These are phyloP conservation scores for Scaptomyza graminum DNA, from an alignment of 1,140 invertebrate species.

Conservation along the genomic window DNA sequence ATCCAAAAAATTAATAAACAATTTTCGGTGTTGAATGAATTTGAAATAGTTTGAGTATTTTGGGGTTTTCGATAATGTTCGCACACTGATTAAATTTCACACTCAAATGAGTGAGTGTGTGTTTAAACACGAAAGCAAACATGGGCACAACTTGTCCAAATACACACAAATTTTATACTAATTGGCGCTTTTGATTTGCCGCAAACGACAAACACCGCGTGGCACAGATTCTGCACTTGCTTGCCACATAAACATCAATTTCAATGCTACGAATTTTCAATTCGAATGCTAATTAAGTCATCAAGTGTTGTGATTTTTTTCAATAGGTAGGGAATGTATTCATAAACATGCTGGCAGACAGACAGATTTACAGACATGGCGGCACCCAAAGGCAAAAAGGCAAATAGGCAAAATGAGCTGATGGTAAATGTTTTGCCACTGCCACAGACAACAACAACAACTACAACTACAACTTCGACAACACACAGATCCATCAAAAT, in stretches of 20 bases:
- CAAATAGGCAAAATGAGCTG: neutral
- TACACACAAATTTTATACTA: slow-evolving; percentile 46
- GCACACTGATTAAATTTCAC: slow-evolving; percentile 81
- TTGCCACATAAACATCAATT: slow-evolving; percentile 19
- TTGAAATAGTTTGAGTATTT: neutral
- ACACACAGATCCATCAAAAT: slow-evolving; percentile 61
- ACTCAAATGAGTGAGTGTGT: slow-evolving; percentile 20
- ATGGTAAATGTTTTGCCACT: slow-evolving; percentile 31
- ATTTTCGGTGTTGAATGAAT: slow-evolving; percentile 52
- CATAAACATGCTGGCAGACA: neutral
- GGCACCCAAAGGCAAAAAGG: slow-evolving; percentile 12
- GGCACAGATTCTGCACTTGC: slow-evolving; percentile 24
- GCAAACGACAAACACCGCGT: slow-evolving; percentile 32
- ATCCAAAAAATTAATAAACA: slow-evolving; percentile 74
- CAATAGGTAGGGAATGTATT: slow-evolving; percentile 2
- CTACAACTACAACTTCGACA: neutral
- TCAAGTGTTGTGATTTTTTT: slow-evolving; percentile 41
- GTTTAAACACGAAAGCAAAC: too few species aligned
- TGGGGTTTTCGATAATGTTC: slow-evolving; percentile 31
- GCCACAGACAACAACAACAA: neutral
- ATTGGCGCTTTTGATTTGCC: slow-evolving; percentile 69
- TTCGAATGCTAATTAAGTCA: slow-evolving; percentile 65
- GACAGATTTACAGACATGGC: neutral
- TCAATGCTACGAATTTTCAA: slow-evolving; percentile 18
- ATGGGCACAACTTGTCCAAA: neutral